Base-by-base conservation (phyloP, 2,113 vertebrate genomes). In the Peromyscus polionotus region DNA sequence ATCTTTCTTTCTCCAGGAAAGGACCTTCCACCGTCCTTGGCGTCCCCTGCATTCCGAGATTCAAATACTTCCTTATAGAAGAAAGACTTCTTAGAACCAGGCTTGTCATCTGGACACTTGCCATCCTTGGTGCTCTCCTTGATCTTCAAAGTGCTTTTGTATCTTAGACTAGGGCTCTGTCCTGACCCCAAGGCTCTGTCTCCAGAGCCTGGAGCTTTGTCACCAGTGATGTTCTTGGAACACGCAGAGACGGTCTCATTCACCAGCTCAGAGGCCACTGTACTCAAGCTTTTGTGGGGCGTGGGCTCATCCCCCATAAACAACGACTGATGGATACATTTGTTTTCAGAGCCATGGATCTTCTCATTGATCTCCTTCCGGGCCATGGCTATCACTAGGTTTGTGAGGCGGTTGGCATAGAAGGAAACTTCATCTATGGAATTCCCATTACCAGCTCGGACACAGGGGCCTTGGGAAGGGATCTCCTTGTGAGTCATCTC, bases 21-120 rank as follows among this genome's bases (percentile, higher is more conserved):
- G 76, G 57, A 13, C 13, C 48, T 86, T 51, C 86, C 88, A 0
- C 96, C 96, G 2, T 95, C 98, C 61, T 36, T 94, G 89, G 93
- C 77, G 3, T 98, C 14, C 22, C 96, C 98, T 17, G 76, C 94
- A 1, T 94, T 96, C 67, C 61, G 97, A 70, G 97, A 96, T 83
- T 98, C 94, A 36, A 97, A 98, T 63, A 93, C 97, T 96, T 98
- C 96, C 94, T 98, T 98, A 72, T 88, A 97, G 96, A 98, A 98
- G 84, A 97, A 80, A 20, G 63, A 95, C 70, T 95, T 98, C 51
- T 88, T 98, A 28, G 98, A 97, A 8, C 68, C 68, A 86, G 93
- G 79, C 63, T 86, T 96, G 83, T 81, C 95, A 1, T 96, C 93
- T 67, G 98, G 77, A 42, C 80, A 75, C 77, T 96, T 98, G 89